These are phyloP conservation scores for Labrus mixtus DNA, from an alignment of 2,113 vertebrate genomes.

Conservation along the genomic window DNA sequence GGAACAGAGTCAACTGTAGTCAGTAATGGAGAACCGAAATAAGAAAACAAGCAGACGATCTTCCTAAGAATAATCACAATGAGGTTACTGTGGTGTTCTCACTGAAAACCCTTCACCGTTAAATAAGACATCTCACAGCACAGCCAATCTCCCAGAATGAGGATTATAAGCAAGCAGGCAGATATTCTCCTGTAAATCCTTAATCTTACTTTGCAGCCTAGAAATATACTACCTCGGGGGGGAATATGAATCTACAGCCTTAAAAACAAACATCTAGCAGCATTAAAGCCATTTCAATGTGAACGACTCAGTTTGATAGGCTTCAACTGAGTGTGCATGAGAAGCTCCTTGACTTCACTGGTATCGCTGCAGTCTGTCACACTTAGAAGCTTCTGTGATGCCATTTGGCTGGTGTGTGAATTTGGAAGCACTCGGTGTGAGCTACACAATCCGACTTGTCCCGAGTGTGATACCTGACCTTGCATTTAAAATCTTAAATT, in stretches of 20 bases:
- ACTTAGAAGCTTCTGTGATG: slow-evolving; percentile 53
- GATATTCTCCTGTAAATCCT: slow-evolving; percentile 65
- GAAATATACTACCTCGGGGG: slow-evolving; percentile 40
- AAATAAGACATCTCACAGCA: slow-evolving; percentile 63
- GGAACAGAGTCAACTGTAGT: slow-evolving; percentile 48
- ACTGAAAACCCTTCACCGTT: slow-evolving; percentile 56
- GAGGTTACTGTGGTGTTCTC: slow-evolving; percentile 57
- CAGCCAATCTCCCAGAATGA: slow-evolving; percentile 53
- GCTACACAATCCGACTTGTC: slow-evolving; percentile 46
- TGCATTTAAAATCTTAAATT: slow-evolving; percentile 61
- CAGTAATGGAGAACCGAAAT: slow-evolving; percentile 33
- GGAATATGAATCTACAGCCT: slow-evolving; percentile 41
- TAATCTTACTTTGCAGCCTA: slow-evolving; percentile 68
- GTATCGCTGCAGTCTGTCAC: slow-evolving; percentile 70
- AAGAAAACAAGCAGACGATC: slow-evolving; percentile 45
- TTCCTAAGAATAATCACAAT: slow-evolving; percentile 56
- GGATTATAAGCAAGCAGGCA: slow-evolving; percentile 62
- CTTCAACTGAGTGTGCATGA: slow-evolving; percentile 54
- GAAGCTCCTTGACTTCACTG: slow-evolving; percentile 64
- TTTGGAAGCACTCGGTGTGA: slow-evolving; percentile 35
- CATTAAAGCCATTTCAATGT: slow-evolving; percentile 34
- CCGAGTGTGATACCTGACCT: slow-evolving; percentile 50
- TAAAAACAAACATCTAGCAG: slow-evolving; percentile 50
- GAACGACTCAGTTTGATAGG: slow-evolving; percentile 62
- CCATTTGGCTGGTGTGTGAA: slow-evolving; percentile 64